Percentiles rank a stretch among this genome's conserved stretches.
phyloP scores from a whole-genome alignment of 2,888 invertebrate genomes.

The Cryptosula pallasiana region DNA sequence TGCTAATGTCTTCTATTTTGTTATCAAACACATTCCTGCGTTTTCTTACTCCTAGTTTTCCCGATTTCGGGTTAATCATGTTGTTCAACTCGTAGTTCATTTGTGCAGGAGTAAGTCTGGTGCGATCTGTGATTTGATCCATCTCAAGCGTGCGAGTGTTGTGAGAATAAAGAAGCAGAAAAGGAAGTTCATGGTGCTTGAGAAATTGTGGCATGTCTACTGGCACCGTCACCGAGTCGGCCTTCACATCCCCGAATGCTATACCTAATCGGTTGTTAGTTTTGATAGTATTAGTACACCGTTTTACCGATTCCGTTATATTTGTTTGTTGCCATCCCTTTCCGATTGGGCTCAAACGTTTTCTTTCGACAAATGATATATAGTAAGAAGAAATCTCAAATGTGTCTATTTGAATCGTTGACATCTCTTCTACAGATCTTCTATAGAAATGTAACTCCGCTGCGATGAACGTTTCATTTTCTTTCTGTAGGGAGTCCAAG shows the following conservation, averaged over 20 bases:
- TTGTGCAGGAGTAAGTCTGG: background rate
- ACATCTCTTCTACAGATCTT: background rate
- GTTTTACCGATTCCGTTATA: slow-evolving; percentile 40
- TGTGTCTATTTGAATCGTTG: background rate
- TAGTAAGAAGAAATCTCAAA: background rate
- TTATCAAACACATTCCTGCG: background rate
- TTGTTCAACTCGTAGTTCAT: background rate
- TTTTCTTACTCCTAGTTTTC: background rate
- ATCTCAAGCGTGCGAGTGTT: slow-evolving; percentile 33
- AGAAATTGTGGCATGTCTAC: slow-evolving; percentile 38
- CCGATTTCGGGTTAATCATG: slow-evolving; percentile 19
- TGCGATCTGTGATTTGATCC: slow-evolving; percentile 8
- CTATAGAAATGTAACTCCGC: slow-evolving; percentile 22
- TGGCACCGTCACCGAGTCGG: slow-evolving; percentile 36
- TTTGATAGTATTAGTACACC: slow-evolving; percentile 35
- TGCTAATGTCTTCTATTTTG: background rate
- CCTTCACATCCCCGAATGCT: background rate
- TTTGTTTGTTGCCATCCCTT: slow-evolving; percentile 49
- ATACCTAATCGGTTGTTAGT: slow-evolving; percentile 32
- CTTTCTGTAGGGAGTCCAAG: background rate
- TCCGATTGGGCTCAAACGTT: slow-evolving; percentile 29
- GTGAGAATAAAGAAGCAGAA: slow-evolving; percentile 51
- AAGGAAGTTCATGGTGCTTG: slow-evolving; percentile 44
- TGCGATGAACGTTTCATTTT: background rate
- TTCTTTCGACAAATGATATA: background rate